Conservation (phyloP, 2,113 vertebrate genomes). For the Mionectes macconnelli region DNA sequence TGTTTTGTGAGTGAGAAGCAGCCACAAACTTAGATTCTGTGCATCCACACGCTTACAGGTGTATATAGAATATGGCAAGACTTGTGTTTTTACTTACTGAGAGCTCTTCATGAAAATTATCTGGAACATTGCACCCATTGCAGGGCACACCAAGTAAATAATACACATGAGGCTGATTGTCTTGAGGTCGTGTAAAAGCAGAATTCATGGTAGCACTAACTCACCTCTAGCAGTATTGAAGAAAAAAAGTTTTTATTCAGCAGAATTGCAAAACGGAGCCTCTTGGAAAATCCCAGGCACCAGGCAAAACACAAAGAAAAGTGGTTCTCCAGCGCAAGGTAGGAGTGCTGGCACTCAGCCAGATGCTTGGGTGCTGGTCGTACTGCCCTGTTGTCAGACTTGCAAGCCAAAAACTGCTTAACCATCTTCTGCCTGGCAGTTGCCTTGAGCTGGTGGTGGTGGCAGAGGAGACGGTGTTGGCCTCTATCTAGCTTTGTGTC, state of each 20-base stretch:
- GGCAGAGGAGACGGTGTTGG: constrained; percentile 6
- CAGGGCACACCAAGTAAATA: accelerated
- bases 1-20: not conserved
- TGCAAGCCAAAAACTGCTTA: constrained; percentile 65
- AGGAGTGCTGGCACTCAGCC: constrained; percentile 61
- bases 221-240: constrained; percentile 51
- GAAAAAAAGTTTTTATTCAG: constrained; percentile 77
- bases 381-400: not conserved
- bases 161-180: not conserved
- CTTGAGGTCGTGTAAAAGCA: not conserved
- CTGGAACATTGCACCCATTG: not conserved
- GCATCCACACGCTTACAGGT: not conserved
- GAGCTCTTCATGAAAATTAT: not conserved
- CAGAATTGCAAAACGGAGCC: constrained; percentile 76
- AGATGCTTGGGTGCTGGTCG: constrained; percentile 60
- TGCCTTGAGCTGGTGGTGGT: constrained; percentile 29
- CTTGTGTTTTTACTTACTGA: not conserved
- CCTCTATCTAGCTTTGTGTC: constrained; percentile 49
- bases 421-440: constrained; percentile 60
- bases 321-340: constrained; percentile 73
- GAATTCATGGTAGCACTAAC: not conserved
- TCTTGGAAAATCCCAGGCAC: constrained; percentile 74
- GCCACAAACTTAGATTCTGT: not conserved
- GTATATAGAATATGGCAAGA: not conserved
- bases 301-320: constrained; percentile 77